A percentile compares a stretch with the other conserved stretches of the same genome.
Conservation (phyloP, 2,797 vertebrate genomes). For the Pangasius krempfi region DNA sequence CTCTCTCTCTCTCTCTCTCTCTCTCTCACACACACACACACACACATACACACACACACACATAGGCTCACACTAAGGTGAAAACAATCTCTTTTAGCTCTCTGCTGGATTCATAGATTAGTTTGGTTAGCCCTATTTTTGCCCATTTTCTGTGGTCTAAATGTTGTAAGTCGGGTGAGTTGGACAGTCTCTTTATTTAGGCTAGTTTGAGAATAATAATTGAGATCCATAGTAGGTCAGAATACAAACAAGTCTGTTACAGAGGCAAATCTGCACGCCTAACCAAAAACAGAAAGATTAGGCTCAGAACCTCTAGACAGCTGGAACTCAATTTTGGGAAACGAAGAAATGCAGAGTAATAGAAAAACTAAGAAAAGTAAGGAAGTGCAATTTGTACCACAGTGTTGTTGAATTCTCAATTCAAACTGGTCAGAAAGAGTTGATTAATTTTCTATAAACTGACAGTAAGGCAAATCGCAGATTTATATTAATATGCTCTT, state of each 20-base stretch:
- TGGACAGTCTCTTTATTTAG: background rate
- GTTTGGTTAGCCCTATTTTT: background rate
- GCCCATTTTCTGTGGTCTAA: background rate
- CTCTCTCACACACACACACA: background rate
- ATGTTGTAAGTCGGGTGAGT: background rate
- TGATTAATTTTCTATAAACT: background rate
- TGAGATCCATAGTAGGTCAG: background rate
- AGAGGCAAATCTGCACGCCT: background rate
- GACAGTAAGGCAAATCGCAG: background rate
- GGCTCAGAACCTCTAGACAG: background rate
- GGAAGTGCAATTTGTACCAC: background rate
- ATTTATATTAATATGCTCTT: background rate
- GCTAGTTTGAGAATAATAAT: background rate
- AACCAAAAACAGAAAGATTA: background rate
- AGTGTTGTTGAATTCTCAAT: background rate
- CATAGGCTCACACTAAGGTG: background rate
- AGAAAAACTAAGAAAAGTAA: background rate
- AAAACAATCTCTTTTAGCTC: background rate
- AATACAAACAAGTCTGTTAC: background rate
- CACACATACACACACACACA: background rate
- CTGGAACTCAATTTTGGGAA: background rate
- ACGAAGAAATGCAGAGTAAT: background rate
- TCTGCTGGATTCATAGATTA: background rate
- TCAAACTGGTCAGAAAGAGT: background rate
- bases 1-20: constrained; percentile 39